Evolutionary conservation across 2,888 invertebrate genomes (phyloP), one percentile per base, ranked within the genome.

Genomic region (Brachynemurus nebulosus): DNA sequence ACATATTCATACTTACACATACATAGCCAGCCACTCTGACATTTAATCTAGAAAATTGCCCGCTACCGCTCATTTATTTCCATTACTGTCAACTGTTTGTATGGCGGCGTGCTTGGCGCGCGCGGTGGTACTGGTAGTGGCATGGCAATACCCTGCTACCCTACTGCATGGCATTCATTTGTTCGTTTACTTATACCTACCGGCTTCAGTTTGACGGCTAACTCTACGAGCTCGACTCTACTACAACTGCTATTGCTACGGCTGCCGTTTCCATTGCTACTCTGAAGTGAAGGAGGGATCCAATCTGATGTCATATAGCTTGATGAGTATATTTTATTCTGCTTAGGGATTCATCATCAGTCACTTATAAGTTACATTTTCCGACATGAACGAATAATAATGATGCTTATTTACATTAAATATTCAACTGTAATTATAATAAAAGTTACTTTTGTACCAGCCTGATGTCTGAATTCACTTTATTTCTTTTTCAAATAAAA

Each of bases 21-120:
- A 27, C 12, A 25, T 19, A 19, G n/a, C 14, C 44, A 44, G 60
- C 63, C 60, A 61, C 62, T 66, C 67, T 71, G 71, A 71, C 72
- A 71, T 73, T 73, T 73, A 73, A 73, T 73, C 72, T 72, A 71
- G 70, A 69, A 72, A 73, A 73, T 73, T 72, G 73, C 70, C 67
- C 66, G 66, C 61, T 63, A 65, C 66, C 67, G 66, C 66, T 68
- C 72, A 69, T 72, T 71, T 70, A 67, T 72, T 70, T 72, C 70
- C 69, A 71, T 72, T 71, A 72, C 67, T 70, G 72, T 73, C 73
- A 71, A 68, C 65, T 65, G 65, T 64, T 66, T 64, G 63, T 62
- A 52, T 50, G 51, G 52, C 51, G 46, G 44, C 47, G 52, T 49
- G 49, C 51, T 52, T 64, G 60, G 37, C 57, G 66, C 45, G 18